Base-by-base conservation (phyloP, 2,888 invertebrate genomes). In the Lysandra coridon region DNA sequence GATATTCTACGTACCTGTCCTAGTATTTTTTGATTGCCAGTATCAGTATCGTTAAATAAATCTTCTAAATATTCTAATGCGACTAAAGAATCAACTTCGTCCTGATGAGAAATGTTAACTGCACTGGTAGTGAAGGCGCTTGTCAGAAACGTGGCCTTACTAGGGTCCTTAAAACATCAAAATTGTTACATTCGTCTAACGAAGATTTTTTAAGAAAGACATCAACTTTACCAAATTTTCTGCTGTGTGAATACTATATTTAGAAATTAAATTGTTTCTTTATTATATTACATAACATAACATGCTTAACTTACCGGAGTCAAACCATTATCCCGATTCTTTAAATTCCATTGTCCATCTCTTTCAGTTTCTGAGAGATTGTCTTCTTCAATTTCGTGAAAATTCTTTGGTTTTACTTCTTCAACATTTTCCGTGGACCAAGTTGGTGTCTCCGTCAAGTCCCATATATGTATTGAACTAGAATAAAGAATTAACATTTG, bases 401-500 rank as follows among this genome's bases (percentile, higher is more conserved):
- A 83, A 80, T 88, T 82, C 4, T 84, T 82, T 77, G 83, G n/a
- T 83, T 87, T 87, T 73, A 84, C 83, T 0, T 84, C 82, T n/a
- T 78, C 85, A 81, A 83, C 81, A 86, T 85, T 85, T 86, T 87
- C 84, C 10, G 83, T 83, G 2, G 83, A 84, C 89, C 91, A 91
- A 3, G 86, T 87, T 6, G 91, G 87, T 69, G 89, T 85, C 80
- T 93, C 94, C 3, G 93, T 87, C 14, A 94, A 82, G 83, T 94
- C 94, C 94, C 94, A 94, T 0, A 94, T 84, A 37, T 93, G 93
- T 82, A 94, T 85, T 23, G 92, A 89, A n/a, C 94, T 94, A 81
- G 79, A 88, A 86, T 78, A 78, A 69, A 37, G 73, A 69, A 73
- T 53, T 75, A 4, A 0, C n/a, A 17, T 12, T 49, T 57, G 57